These are phyloP conservation scores for Eueremaeus valkanovi DNA, from an alignment of 2,888 invertebrate genomes.

Conservation along the genomic window DNA sequence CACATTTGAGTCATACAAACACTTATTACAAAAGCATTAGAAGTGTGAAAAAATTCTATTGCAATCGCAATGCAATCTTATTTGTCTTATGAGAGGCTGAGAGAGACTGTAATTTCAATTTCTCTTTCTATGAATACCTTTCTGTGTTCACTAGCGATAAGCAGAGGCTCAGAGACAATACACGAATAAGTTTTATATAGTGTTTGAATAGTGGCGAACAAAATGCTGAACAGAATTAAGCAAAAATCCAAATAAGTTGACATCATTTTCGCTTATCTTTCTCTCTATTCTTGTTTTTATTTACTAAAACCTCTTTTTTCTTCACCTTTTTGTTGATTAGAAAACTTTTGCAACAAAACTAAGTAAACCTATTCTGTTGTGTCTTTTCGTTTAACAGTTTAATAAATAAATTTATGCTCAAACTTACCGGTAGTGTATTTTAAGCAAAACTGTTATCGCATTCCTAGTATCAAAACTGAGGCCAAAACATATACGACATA, in stretches of 20 bases:
- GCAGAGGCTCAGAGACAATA: not conserved
- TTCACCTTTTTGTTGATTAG: too few species aligned
- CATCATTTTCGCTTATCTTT: not conserved
- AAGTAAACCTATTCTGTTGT: too few species aligned
- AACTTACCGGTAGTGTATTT: too few species aligned
- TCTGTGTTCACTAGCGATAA: not conserved
- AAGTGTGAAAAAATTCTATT: constrained; percentile 4
- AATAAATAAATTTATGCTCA: too few species aligned
- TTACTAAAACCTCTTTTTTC: not conserved
- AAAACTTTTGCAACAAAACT: too few species aligned
- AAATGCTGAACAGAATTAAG: constrained; percentile 3
- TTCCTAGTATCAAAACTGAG: too few species aligned
- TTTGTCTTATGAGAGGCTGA: not conserved
- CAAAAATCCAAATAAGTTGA: not conserved
- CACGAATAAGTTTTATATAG: not conserved
- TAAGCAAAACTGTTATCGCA: too few species aligned
- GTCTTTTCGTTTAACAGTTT: too few species aligned
- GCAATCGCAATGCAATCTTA: constrained; percentile 2
- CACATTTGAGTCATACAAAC: not conserved
- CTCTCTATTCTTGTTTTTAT: not conserved
- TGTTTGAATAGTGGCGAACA: not conserved
- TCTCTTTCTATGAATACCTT: not conserved
- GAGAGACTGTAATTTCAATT: constrained; percentile 5
- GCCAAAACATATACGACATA: too few species aligned
- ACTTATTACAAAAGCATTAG: not conserved